Base-by-base conservation (phyloP, 2,888 invertebrate genomes). In the Syritta pipiens region DNA sequence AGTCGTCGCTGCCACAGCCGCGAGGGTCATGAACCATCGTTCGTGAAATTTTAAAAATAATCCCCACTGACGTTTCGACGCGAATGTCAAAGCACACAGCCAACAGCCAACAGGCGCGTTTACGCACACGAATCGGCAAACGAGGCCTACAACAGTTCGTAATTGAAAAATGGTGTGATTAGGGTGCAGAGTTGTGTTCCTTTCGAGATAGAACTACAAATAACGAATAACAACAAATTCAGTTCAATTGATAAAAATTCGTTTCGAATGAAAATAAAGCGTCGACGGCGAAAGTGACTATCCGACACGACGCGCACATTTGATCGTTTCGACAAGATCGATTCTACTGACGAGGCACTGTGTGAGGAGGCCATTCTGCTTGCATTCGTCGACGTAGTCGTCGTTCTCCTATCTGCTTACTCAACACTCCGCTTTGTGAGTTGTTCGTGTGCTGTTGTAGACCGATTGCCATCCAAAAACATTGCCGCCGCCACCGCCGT, bases 321-420 rank as follows among this genome's bases (percentile, higher is more conserved):
- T 84, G 85, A 84, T 85, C 84, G 83, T 84, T 84, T 84, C 87
- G 86, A 86, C 87, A 86, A 87, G 86, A 86, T 86, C 87, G 85
- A 86, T 86, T 87, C 86, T 86, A 86, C 86, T 86, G 85, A 87
- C 79, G 79, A 60, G 53, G 55, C 53, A 57, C 24, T 60, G 63
- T 40, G 55, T 30, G 79, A 46, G 59, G 67, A 55, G 67, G 74
- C 79, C 74, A 68, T 79, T 79, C 74, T 57, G 72, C 62, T 59
- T 75, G 75, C 67, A 59, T 79, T 62, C 42, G 35, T 59, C 37
- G 37, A 37, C 37, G 19, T 17, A 32, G 32, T 37, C 37, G 17
- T 63, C 60, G 48, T 57, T 57, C 49, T 72, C 63, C 72, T 72
- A 62, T 71, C 69, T 53, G 49, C 9, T 40, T 28, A 30, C 30